A percentile compares a stretch with the other conserved stretches of the same genome.
phyloP scores from a whole-genome alignment of 2,888 invertebrate genomes.

The Megamerina dolium region DNA sequence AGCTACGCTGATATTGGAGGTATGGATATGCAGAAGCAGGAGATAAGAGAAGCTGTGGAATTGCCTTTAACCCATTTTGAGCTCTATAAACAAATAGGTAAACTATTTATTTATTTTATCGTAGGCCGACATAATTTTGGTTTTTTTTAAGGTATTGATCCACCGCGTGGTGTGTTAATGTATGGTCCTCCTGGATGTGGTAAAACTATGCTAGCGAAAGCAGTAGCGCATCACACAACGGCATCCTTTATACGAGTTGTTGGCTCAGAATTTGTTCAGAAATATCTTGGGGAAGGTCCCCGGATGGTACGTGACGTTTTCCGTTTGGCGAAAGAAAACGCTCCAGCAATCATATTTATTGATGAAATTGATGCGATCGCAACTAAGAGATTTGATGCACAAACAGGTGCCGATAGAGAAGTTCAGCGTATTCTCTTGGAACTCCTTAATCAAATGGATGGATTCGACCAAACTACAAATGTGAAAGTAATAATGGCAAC shows the following conservation, averaged over 20 bases:
- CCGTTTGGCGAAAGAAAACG: constrained; percentile 96
- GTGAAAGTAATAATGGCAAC: constrained; percentile 98
- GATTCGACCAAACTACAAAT: constrained; percentile 99
- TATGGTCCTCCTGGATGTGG: constrained; percentile 99
- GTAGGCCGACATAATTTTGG: neutral
- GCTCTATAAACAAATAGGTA: constrained; percentile 92
- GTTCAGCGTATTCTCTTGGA: constrained; percentile 97
- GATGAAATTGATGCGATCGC: constrained; percentile 99
- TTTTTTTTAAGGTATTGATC: constrained; percentile 67
- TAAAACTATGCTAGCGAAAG: constrained; percentile 99
- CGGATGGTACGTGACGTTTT: constrained; percentile 99
- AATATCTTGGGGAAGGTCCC: constrained; percentile 97
- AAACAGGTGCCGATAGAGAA: constrained; percentile 96
- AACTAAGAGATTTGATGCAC: constrained; percentile 97
- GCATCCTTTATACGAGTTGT: constrained; percentile 98
- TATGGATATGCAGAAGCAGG: constrained; percentile 99
- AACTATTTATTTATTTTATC: constrained; percentile 1
- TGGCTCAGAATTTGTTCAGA: constrained; percentile 99
- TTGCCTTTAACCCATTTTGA: constrained; percentile 97
- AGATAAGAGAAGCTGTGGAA: constrained; percentile 97
- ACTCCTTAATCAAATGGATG: constrained; percentile 98
- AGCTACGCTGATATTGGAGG: constrained; percentile 97
- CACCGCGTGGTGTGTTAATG: constrained; percentile 96
- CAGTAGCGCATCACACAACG: constrained; percentile 97
- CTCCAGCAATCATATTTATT: constrained; percentile 98